Evolutionary conservation across 2,888 invertebrate species (phyloP).

Genomic region (Eupithecia insigniata): DNA sequence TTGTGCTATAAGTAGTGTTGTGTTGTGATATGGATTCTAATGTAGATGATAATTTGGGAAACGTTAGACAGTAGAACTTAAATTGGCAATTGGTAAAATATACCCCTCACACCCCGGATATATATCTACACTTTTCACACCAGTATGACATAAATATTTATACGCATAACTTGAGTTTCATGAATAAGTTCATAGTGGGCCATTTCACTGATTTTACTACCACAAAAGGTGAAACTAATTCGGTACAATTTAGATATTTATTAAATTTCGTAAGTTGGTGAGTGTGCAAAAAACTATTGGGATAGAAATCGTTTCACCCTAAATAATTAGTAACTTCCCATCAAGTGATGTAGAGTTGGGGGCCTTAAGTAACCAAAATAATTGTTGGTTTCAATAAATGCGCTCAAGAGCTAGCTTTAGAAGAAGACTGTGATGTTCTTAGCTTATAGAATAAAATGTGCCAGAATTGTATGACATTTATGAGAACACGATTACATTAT

Average conservation of each 20-base stretch:
- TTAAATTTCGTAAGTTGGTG: not conserved
- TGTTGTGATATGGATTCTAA: too few species aligned
- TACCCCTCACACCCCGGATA: too few species aligned
- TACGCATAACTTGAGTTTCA: too few species aligned
- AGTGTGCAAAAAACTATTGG: not conserved
- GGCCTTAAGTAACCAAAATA: not conserved
- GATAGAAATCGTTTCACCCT: not conserved
- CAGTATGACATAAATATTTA: not conserved
- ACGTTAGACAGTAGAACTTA: not conserved
- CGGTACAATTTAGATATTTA: not conserved
- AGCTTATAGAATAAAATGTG: conserved; percentile 54
- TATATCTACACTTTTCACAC: too few species aligned
- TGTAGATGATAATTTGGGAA: not conserved
- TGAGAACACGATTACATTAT: not conserved
- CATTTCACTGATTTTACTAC: not conserved
- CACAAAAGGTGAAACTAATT: not conserved
- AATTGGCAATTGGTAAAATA: too few species aligned
- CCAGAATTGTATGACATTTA: conserved; percentile 34
- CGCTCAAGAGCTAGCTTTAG: conserved; percentile 3
- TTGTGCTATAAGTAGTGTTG: too few species aligned
- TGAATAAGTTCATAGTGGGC: not conserved
- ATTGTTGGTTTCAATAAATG: not conserved
- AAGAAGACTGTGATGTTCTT: conserved; percentile 64
- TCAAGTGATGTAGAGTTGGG: not conserved
- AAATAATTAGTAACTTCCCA: not conserved